Evolutionary conservation across 1,140 invertebrate species (phyloP).

Genomic region (Ladona fulva): DNA sequence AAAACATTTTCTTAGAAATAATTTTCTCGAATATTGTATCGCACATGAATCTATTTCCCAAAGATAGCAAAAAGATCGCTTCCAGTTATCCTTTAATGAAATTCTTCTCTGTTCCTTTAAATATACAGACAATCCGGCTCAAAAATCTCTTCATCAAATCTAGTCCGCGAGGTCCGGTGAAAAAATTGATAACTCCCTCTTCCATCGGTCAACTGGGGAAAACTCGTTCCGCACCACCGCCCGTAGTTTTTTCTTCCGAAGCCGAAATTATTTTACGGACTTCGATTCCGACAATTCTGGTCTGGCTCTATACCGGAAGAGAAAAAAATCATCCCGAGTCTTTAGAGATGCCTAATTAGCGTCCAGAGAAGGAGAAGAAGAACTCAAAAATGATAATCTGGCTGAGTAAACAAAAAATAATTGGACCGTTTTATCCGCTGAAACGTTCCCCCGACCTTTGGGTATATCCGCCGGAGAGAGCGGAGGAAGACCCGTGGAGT

Average conservation of each 20-base stretch:
- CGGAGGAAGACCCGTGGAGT: not conserved
- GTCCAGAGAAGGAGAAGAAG: not conserved
- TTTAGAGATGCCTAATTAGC: not conserved
- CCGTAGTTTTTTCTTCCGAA: no score
- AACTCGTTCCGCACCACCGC: no score
- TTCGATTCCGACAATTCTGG: no score
- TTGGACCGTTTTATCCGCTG: not conserved
- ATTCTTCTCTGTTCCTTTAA: no score
- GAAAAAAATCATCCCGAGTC: not conserved
- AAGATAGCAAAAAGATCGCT: no score
- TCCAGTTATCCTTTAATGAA: no score
- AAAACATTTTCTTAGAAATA: no score
- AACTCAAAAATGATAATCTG: not conserved
- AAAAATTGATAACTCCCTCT: not conserved
- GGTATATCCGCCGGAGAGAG: not conserved
- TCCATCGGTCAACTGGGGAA: no score
- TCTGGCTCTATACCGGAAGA: no score
- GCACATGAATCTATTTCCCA: no score
- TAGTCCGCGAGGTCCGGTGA: not conserved
- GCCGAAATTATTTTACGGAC: no score
- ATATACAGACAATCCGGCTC: not conserved
- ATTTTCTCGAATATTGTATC: no score
- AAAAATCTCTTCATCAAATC: not conserved
- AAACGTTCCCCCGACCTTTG: not conserved
- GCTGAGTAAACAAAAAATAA: not conserved